A percentile compares a stretch with the other conserved stretches of the same genome.
These are phyloP conservation scores for Chaenocephalus aceratus DNA, from an alignment of 2,113 vertebrate genomes.

Conservation along the genomic window DNA sequence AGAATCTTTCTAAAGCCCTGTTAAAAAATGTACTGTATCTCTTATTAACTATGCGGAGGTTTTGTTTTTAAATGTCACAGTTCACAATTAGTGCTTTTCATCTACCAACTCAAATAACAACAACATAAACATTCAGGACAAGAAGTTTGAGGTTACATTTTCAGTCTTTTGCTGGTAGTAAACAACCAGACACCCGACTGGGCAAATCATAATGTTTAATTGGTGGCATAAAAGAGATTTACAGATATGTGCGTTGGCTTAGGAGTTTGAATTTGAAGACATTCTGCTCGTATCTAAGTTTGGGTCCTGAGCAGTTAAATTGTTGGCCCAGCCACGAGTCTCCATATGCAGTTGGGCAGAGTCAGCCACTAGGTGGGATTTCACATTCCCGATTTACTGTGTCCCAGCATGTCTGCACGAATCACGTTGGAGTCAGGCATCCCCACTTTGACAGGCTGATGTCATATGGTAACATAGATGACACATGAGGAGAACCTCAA, in stretches of 20 bases:
- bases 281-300: slow-evolving; percentile 66
- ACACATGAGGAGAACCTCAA: slow-evolving; percentile 41
- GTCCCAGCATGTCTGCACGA: slow-evolving; percentile 55
- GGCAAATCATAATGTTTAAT: slow-evolving; percentile 9
- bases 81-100: not conserved
- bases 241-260: slow-evolving; percentile 23
- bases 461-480: slow-evolving; percentile 43
- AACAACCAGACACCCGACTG: not conserved
- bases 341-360: slow-evolving; percentile 61
- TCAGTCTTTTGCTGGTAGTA: not conserved
- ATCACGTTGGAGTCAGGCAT: slow-evolving; percentile 40
- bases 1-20: not conserved
- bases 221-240: slow-evolving; percentile 25
- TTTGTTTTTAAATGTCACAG: not conserved
- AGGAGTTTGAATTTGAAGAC: slow-evolving; percentile 37
- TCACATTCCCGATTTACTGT: slow-evolving; percentile 78
- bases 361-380: slow-evolving; percentile 72
- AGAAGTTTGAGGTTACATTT: not conserved
- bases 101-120: not conserved
- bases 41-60: not conserved
- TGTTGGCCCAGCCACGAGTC: slow-evolving; percentile 59
- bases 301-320: slow-evolving; percentile 58
- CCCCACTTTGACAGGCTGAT: slow-evolving; percentile 47
- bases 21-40: not conserved
- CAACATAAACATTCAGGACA: not conserved